Evolutionary conservation across 2,797 vertebrate genomes (phyloP).

Genomic region (Pyrocephalus nanus): DNA sequence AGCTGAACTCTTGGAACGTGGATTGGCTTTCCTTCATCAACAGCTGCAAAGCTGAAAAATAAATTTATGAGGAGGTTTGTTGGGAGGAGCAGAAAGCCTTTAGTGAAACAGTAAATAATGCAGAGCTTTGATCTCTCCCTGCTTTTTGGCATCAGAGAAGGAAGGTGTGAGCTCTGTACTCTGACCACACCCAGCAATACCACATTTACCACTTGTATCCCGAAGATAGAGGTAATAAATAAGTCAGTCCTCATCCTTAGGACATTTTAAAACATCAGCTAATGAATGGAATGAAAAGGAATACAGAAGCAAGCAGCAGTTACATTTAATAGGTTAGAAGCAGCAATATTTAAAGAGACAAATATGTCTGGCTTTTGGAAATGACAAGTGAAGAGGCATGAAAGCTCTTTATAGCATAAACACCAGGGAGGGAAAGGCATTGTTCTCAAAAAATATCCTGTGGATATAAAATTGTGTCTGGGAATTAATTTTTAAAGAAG

Average conservation of each 20-base stretch:
- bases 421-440: background rate
- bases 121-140: background rate
- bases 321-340: background rate
- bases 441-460: conserved; percentile 18
- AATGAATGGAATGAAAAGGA: background rate
- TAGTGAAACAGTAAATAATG: background rate
- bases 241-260: background rate
- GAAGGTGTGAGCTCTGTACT: background rate
- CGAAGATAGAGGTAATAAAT: background rate
- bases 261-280: background rate
- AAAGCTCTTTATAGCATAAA: conserved; percentile 21
- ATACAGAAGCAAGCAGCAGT: background rate
- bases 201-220: background rate
- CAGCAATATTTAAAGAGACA: background rate
- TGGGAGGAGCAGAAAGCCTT: background rate
- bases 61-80: background rate
- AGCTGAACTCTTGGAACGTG: conserved; percentile 77
- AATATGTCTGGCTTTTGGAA: background rate
- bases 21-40: conserved; percentile 74
- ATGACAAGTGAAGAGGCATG: background rate
- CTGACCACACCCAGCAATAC: background rate
- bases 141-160: background rate
- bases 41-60: conserved; percentile 74
- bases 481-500: conserved; percentile 54
- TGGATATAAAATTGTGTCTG: background rate